A percentile compares a stretch with the other conserved stretches of the same genome.
These are phyloP conservation scores for Tokudaia tokunoshimensis DNA, from an alignment of 2,797 vertebrate genomes.

Conservation along the genomic window DNA sequence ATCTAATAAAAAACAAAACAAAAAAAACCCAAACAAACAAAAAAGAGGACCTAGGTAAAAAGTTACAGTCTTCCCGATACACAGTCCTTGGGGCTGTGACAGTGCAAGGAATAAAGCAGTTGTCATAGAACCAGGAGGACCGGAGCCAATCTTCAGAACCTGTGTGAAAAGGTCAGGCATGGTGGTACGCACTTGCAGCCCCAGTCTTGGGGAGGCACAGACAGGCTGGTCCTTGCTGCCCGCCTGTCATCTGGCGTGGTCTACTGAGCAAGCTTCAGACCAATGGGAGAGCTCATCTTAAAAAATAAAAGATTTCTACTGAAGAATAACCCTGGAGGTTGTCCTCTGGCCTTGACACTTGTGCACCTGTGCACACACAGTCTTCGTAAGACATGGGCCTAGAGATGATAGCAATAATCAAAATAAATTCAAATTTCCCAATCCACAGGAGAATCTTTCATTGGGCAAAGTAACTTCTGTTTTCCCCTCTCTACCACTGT, in stretches of 20 bases:
- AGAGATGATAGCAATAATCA: neutral
- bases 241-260: neutral
- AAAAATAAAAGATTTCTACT: neutral
- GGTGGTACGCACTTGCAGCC: neutral
- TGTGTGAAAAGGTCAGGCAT: neutral
- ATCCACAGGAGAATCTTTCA: neutral
- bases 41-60: neutral
- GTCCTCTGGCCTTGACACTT: neutral
- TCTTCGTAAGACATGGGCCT: neutral
- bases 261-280: neutral
- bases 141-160: neutral
- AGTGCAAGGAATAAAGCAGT: neutral
- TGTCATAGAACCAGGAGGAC: neutral
- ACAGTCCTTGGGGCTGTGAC: neutral
- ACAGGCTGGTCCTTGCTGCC: neutral
- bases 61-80: neutral
- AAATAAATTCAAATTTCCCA: slow-evolving; percentile 6
- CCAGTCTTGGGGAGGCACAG: too few species aligned
- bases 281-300: neutral
- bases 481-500: neutral
- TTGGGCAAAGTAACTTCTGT: neutral
- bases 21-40: too few species aligned
- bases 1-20: too few species aligned
- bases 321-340: neutral
- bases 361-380: neutral